phyloP scores from a whole-genome alignment of 2,797 vertebrate genomes.

The Myotis myotis region DNA sequence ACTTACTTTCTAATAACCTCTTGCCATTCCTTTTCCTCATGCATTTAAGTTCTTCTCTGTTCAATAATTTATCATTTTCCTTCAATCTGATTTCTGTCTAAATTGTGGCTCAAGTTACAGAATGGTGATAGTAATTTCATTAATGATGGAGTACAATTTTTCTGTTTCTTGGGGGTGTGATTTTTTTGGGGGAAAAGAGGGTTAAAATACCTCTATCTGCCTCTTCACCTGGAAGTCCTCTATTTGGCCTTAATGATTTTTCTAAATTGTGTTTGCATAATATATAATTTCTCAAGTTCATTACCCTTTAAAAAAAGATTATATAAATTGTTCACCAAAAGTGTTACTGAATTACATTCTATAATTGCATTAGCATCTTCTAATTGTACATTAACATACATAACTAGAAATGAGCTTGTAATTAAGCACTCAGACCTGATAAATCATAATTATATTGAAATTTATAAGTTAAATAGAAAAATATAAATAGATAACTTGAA shows the following conservation, averaged over 20 bases:
- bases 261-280: neutral
- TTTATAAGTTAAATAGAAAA: neutral
- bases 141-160: neutral
- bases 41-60: neutral
- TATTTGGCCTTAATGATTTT: neutral
- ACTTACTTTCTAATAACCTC: neutral
- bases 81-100: neutral
- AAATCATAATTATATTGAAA: constrained; percentile 27
- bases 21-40: neutral
- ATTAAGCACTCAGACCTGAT: constrained; percentile 42
- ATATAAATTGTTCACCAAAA: constrained; percentile 32
- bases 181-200: neutral
- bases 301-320: constrained; percentile 40
- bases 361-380: constrained; percentile 15
- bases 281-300: neutral
- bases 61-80: neutral
- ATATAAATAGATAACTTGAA: constrained; percentile 29
- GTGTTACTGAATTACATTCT: constrained; percentile 14
- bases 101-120: neutral
- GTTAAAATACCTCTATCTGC: neutral
- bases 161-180: neutral
- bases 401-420: constrained; percentile 48
- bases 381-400: constrained; percentile 22
- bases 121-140: neutral
- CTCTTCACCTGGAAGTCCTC: neutral